Evolutionary conservation across 2,797 vertebrate species (phyloP).

Genomic region (Lutjanus campechanus): DNA sequence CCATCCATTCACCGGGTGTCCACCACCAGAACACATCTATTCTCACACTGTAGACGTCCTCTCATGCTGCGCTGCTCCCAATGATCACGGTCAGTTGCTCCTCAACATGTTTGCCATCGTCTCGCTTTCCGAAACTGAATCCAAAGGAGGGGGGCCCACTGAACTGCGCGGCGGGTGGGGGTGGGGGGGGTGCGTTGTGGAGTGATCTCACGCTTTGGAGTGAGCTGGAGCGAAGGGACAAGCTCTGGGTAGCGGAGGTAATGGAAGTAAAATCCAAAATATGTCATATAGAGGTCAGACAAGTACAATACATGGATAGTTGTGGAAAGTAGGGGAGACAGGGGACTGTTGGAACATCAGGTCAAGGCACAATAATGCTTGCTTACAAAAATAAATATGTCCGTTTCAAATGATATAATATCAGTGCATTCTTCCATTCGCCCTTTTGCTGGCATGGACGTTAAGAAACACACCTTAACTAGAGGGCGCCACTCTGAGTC

Average conservation of each 20-base stretch:
- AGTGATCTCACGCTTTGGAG: slow-evolving; percentile 51
- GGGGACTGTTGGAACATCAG: too few relatives aligned
- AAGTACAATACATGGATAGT: slow-evolving; percentile 22
- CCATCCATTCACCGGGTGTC: slow-evolving; percentile 25
- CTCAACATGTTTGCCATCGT: slow-evolving; percentile 60
- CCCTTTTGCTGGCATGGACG: too few relatives aligned
- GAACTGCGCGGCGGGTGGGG: slow-evolving; percentile 31
- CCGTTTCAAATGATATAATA: too few relatives aligned
- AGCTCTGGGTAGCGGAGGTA: slow-evolving; percentile 28
- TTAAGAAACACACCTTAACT: too few relatives aligned
- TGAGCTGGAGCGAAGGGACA: slow-evolving; percentile 40
- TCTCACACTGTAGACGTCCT: slow-evolving; percentile 4
- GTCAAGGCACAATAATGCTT: too few relatives aligned
- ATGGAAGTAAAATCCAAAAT: slow-evolving; percentile 18
- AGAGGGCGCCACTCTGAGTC: too few relatives aligned
- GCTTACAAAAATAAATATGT: too few relatives aligned
- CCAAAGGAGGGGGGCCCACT: slow-evolving; percentile 52
- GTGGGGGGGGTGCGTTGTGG: slow-evolving; percentile 2
- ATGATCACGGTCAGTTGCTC: slow-evolving; percentile 51
- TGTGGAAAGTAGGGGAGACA: neutral
- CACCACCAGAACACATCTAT: slow-evolving; percentile 14
- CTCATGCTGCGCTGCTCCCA: slow-evolving; percentile 29
- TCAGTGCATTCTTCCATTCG: too few relatives aligned
- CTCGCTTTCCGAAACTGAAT: slow-evolving; percentile 68
- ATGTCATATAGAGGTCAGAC: slow-evolving; percentile 23